Evolutionary conservation across 1,140 invertebrate genomes (phyloP).

Genomic region (Polyergus mexicanus): DNA sequence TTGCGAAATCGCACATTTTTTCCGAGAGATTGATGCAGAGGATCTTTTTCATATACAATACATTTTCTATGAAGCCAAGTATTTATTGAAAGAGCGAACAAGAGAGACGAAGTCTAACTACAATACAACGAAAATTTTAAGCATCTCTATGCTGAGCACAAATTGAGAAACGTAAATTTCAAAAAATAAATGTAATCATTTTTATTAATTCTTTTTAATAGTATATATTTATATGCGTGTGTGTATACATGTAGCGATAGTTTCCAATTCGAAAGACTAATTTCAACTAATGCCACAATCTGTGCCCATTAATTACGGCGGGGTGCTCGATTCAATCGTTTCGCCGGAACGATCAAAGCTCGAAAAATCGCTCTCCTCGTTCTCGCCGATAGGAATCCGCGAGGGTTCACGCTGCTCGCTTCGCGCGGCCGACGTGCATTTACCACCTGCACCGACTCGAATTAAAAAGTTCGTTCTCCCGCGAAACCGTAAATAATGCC

Average conservation of each 20-base stretch:
- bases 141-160: too few species aligned
- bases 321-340: constrained; percentile 54
- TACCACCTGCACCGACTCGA: constrained; percentile 75
- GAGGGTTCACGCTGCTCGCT: constrained; percentile 44
- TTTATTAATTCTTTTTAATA: not conserved
- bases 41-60: not conserved
- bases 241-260: not conserved
- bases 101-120: not conserved
- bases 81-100: not conserved
- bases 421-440: constrained; percentile 63
- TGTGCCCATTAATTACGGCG: constrained; percentile 9
- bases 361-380: constrained; percentile 51
- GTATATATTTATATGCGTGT: not conserved
- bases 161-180: not conserved
- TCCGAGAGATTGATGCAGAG: not conserved
- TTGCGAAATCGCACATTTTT: not conserved
- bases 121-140: not conserved
- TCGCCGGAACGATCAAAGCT: constrained; percentile 61
- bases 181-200: not conserved
- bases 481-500: constrained; percentile 78
- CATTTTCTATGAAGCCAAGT: not conserved
- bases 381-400: constrained; percentile 53
- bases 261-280: constrained; percentile 3
- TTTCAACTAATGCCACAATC: constrained; percentile 45
- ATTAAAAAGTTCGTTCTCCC: constrained; percentile 77